Percentiles rank a stretch among this genome's conserved stretches.
Evolutionary conservation across 2,888 invertebrate genomes (phyloP).

Genomic region (Andricus curvator): DNA sequence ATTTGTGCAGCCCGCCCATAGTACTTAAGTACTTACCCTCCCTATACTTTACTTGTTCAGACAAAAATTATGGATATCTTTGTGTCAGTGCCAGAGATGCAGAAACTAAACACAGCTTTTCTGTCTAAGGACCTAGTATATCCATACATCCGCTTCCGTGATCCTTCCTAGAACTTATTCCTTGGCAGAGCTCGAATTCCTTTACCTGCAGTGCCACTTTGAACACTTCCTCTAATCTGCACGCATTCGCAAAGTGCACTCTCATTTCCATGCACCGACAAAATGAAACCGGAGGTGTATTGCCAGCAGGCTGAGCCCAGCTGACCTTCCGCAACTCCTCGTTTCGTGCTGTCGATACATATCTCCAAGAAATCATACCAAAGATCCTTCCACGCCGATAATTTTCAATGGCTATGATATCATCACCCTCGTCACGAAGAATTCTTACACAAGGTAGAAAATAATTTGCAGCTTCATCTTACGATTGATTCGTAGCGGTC

Average conservation of each 20-base stretch:
- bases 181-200: not conserved
- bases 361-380: constrained; percentile 65
- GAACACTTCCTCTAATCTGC: constrained; percentile 43
- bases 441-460: constrained; percentile 59
- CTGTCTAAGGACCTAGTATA: constrained; percentile 5
- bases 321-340: constrained; percentile 57
- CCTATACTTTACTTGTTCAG: not conserved
- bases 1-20: not conserved
- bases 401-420: constrained; percentile 68
- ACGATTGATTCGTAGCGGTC: constrained; percentile 57
- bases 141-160: not conserved
- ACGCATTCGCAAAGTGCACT: constrained; percentile 31
- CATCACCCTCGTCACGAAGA: constrained; percentile 65
- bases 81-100: constrained; percentile 2
- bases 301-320: constrained; percentile 47
- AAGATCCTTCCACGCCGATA: constrained; percentile 63
- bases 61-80: constrained; percentile 3
- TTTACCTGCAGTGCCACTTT: constrained; percentile 36
- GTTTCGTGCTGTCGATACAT: constrained; percentile 58
- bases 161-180: not conserved
- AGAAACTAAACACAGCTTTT: constrained; percentile 8
- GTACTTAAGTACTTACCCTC: not conserved
- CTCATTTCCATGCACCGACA: constrained; percentile 42
- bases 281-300: constrained; percentile 44
- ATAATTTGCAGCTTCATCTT: constrained; percentile 61